Evolutionary conservation across 2,888 invertebrate species (phyloP).

Genomic region (Microplitis deprimator): DNA sequence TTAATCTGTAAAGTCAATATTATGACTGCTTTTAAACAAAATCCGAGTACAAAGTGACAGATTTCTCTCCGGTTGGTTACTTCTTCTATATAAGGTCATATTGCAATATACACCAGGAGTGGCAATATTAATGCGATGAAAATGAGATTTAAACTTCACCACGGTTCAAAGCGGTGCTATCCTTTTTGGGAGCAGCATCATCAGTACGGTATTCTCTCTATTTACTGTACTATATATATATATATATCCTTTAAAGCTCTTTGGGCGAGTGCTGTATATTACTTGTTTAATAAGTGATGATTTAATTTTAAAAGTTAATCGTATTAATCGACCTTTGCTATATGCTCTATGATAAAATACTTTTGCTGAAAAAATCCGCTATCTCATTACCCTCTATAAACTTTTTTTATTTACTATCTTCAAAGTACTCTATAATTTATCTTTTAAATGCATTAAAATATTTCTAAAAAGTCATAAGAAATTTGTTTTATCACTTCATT

Average conservation of each 20-base stretch:
- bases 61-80: neutral
- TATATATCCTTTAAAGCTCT: neutral
- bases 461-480: neutral
- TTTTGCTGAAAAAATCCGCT: neutral
- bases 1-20: neutral
- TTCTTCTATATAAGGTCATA: neutral
- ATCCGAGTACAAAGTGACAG: neutral
- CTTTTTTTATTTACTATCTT: neutral
- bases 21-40: neutral
- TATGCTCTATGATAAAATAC: neutral
- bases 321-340: slow-evolving; percentile 16
- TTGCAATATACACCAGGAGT: neutral
- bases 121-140: neutral
- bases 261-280: neutral
- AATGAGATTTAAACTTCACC: slow-evolving; percentile 49
- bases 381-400: neutral
- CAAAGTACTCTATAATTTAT: neutral
- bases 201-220: neutral
- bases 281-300: slow-evolving; percentile 19
- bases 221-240: neutral
- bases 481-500: neutral
- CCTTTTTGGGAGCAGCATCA: neutral
- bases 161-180: slow-evolving; percentile 18
- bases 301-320: slow-evolving; percentile 11
- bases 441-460: slow-evolving; percentile 16